A percentile compares a stretch with the other conserved stretches of the same genome.
Evolutionary conservation across 2,888 invertebrate genomes (phyloP).

Genomic region (Limnephilus lunatus): DNA sequence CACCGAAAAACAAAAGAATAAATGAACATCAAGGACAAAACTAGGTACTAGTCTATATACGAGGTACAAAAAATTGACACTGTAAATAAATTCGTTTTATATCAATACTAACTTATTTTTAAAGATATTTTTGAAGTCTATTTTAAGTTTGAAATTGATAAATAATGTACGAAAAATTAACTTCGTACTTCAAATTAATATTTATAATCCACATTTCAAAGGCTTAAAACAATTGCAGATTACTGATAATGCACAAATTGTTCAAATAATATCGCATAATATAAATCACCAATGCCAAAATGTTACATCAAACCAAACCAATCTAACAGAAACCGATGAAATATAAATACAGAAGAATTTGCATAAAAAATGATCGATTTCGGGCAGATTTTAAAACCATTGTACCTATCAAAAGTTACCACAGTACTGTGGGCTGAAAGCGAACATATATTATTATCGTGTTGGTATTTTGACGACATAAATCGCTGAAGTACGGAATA

Average conservation of each 20-base stretch:
- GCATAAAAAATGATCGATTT: background rate
- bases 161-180: too few relatives aligned
- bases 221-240: background rate
- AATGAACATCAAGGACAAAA: too few relatives aligned
- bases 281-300: background rate
- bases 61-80: too few relatives aligned
- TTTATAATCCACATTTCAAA: too few relatives aligned
- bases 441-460: background rate
- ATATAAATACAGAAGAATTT: background rate
- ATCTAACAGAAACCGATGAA: background rate
- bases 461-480: slow-evolving; percentile 30
- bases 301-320: background rate
- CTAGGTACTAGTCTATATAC: too few relatives aligned
- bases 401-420: slow-evolving; percentile 13
- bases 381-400: background rate
- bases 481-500: slow-evolving; percentile 1
- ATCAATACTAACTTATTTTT: too few relatives aligned
- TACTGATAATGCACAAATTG: background rate
- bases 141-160: too few relatives aligned
- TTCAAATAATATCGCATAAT: background rate
- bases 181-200: too few relatives aligned
- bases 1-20: too few relatives aligned
- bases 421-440: slow-evolving; percentile 22
- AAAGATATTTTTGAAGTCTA: too few relatives aligned
- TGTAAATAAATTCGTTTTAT: too few relatives aligned